phyloP scores from a whole-genome alignment of 2,113 vertebrate species.

The Phalacrocorax brasilianus region DNA sequence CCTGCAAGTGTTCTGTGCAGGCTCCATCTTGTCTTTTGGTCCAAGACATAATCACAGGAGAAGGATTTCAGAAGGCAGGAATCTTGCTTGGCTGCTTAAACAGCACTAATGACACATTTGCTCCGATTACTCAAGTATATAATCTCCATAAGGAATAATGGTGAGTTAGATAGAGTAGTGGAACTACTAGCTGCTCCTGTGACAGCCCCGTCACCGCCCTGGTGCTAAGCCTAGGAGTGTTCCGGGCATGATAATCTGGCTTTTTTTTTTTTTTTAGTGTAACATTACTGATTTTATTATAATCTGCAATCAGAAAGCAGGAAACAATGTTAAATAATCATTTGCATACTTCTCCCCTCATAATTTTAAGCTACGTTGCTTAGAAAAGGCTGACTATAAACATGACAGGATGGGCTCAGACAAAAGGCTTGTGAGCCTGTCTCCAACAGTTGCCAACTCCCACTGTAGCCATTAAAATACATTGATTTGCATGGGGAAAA shows the following conservation, averaged over 20 bases:
- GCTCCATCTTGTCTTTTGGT: constrained; percentile 38
- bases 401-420: background rate
- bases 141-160: background rate
- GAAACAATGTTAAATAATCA: background rate
- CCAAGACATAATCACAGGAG: constrained; percentile 26
- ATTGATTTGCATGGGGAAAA: background rate
- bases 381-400: background rate
- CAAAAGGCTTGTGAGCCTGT: background rate
- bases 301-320: background rate
- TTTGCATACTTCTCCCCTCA: background rate
- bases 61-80: constrained; percentile 47
- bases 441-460: background rate
- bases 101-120: constrained; percentile 23
- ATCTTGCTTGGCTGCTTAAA: constrained; percentile 30
- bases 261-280: background rate
- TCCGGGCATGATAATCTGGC: background rate
- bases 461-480: background rate
- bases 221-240: background rate
- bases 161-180: background rate
- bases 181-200: background rate
- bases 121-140: background rate
- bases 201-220: background rate
- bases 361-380: background rate
- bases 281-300: background rate
- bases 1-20: background rate